Evolutionary conservation across 2,888 invertebrate species (phyloP), one percentile per base, ranked within the genome.

Genomic region (Hirtodrosophila duncani): DNA sequence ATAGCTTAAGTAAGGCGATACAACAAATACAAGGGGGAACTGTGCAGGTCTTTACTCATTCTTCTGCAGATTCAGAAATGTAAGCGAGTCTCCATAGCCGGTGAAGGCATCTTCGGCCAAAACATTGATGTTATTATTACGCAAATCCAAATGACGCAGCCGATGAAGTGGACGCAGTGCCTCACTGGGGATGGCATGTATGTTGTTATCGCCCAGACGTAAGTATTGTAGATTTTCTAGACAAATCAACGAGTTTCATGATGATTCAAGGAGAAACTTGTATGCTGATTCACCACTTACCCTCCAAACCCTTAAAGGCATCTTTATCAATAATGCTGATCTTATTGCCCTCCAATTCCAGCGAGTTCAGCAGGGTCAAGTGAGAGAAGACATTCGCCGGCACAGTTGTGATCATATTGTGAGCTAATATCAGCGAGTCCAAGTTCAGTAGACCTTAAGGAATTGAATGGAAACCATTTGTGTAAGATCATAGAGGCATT

Each of bases 21-120:
- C n/a, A 2, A 2, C 20, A n/a, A 2, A 7, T 10, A 3, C 5
- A 2, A 17, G 5, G n/a, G n/a, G n/a, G 5, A 8, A 42, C 30
- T 31, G 30, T 31, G 26, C 20, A 45, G 37, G n/a, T n/a, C 48
- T 92, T 92, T 89, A 96, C 96, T 93, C 92, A 85, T 96, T 96
- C 86, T 96, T 96, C 83, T 96, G 95, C 62, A 97, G 88, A 85
- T 95, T 95, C 17, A 97, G 90, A 88, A 96, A 96, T n/a, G 96
- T 96, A 63, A 97, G 93, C 17, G 95, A 94, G 85, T 95, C 94
- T 14, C 96, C 96, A 81, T 93, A 97, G 34, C 94, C 94, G 4
- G 92, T 91, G 85, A 96, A 96, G 1, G 95, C 94, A 81, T 96
- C 95, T 70, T 96, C 96, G 17, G 91, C 90, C 42, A 97, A 91